Conservation (phyloP, 2,113 vertebrate genomes). For the Cephalopterus ornatus region DNA sequence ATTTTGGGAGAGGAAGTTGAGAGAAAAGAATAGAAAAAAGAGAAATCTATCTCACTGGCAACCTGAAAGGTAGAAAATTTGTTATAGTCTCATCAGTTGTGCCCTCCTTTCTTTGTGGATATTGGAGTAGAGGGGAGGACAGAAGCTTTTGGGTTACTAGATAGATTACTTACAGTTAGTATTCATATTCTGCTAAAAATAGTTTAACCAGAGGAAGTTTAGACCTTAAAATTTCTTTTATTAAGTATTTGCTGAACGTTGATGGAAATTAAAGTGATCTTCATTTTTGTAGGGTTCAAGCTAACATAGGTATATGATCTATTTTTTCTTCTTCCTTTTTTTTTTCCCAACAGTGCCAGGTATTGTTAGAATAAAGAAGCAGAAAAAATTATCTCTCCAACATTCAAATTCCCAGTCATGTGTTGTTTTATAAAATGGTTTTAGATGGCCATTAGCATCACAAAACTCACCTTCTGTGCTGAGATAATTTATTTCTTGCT, state of each 20-base stretch:
- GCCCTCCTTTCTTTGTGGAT: background rate
- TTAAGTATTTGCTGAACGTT: constrained; percentile 29
- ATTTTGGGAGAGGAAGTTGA: background rate
- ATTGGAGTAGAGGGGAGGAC: background rate
- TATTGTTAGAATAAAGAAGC: background rate
- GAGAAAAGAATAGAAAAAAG: background rate
- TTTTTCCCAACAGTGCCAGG: background rate
- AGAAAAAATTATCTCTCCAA: background rate
- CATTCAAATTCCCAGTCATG: background rate
- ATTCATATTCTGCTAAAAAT: background rate
- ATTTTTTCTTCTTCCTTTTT: background rate
- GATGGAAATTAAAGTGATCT: background rate
- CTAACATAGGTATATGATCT: background rate
- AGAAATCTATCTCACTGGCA: background rate
- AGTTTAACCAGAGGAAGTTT: background rate
- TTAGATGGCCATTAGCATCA: constrained; percentile 38
- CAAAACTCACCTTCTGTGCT: constrained; percentile 36
- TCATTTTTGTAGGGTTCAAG: background rate
- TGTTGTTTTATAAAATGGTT: constrained; percentile 29
- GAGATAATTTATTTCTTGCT: constrained; percentile 70
- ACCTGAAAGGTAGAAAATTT: background rate
- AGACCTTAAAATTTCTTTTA: background rate
- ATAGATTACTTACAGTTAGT: background rate
- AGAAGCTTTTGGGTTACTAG: background rate
- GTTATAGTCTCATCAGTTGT: background rate